These are phyloP conservation scores for Gallinago undulata DNA, from an alignment of 2,113 vertebrate species.

Conservation along the genomic window DNA sequence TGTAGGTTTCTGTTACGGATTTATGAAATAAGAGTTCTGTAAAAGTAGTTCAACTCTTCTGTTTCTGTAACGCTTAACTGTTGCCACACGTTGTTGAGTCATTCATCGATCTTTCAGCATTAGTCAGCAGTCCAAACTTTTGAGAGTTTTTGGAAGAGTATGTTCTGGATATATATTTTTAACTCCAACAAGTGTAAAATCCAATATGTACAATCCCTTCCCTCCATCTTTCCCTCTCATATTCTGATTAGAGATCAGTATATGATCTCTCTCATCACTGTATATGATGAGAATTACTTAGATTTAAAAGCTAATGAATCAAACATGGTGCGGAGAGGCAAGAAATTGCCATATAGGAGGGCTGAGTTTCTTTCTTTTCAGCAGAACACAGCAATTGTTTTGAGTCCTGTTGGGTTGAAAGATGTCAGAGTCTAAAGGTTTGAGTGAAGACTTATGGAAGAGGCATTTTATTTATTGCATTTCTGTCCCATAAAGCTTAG, in stretches of 20 bases:
- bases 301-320: background rate
- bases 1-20: background rate
- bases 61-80: background rate
- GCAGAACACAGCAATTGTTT: background rate
- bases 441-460: background rate
- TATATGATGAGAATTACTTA: background rate
- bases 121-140: background rate
- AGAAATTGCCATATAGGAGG: background rate
- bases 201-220: background rate
- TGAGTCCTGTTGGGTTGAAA: background rate
- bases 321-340: accelerated
- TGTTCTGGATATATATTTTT: background rate
- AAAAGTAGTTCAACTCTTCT: background rate
- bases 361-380: background rate
- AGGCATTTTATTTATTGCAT: background rate
- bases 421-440: background rate
- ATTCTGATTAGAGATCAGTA: background rate
- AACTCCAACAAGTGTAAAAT: background rate
- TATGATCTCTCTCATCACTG: background rate
- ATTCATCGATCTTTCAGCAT: background rate
- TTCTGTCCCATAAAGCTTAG: background rate
- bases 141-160: background rate
- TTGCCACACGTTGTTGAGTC: background rate
- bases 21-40: background rate
- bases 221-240: background rate